Conservation (phyloP, 2,888 invertebrate genomes). For the Hirtodrosophila histrioides region DNA sequence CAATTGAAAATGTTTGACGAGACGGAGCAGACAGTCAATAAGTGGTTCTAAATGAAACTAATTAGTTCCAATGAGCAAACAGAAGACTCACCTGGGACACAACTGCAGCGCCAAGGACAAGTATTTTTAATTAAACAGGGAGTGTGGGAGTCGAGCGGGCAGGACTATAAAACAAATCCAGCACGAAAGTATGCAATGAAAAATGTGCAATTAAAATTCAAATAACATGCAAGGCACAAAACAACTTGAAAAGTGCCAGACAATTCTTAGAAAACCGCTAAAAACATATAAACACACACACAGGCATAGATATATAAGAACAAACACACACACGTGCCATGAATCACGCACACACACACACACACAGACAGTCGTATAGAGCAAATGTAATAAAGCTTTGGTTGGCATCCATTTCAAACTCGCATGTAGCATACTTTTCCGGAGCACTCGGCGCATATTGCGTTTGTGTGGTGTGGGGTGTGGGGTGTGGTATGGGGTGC, state of each 20-base stretch:
- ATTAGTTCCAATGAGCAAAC: slow-evolving; percentile 76
- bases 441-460: slow-evolving; percentile 53
- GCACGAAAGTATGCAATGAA: slow-evolving; percentile 68
- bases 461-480: slow-evolving; percentile 19
- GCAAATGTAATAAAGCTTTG: slow-evolving; percentile 76
- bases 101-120: slow-evolving; percentile 37
- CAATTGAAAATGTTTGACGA: slow-evolving; percentile 73
- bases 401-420: slow-evolving; percentile 59
- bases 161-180: slow-evolving; percentile 45
- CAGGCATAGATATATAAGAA: background rate
- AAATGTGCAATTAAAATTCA: slow-evolving; percentile 80
- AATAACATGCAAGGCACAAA: slow-evolving; percentile 68
- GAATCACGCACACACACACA: slow-evolving; percentile 55
- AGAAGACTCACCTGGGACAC: slow-evolving; percentile 53
- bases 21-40: slow-evolving; percentile 52
- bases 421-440: slow-evolving; percentile 56
- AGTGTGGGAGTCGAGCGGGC: background rate
- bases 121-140: slow-evolving; percentile 74
- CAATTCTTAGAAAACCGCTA: slow-evolving; percentile 72
- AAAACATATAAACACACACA: slow-evolving; percentile 36
- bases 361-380: slow-evolving; percentile 7
- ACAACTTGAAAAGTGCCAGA: slow-evolving; percentile 65
- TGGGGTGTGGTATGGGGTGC: too few relatives aligned
- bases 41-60: slow-evolving; percentile 71
- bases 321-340: slow-evolving; percentile 31